Conservation (phyloP, 2,888 invertebrate genomes). For the Leptarthrus brevirostris region DNA sequence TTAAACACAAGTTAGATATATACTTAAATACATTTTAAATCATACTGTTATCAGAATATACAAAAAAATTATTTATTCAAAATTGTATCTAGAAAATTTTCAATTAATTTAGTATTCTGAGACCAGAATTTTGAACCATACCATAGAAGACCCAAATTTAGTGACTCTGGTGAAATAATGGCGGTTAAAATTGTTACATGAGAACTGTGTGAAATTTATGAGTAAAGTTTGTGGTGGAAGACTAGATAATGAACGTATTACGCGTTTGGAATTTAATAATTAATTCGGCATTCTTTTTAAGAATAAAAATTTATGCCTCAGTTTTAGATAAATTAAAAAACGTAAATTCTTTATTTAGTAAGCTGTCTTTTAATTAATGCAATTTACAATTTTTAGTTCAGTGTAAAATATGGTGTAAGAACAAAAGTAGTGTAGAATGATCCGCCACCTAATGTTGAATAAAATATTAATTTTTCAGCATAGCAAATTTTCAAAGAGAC, state of each 20-base stretch:
- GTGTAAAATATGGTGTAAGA: no score
- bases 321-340: no score
- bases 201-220: constrained; percentile 28
- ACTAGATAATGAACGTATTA: neutral
- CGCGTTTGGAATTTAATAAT: neutral
- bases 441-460: no score
- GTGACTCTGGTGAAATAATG: constrained; percentile 19
- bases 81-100: neutral
- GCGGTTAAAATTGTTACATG: constrained; percentile 41
- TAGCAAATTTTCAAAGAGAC: no score
- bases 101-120: constrained; percentile 2
- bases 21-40: constrained; percentile 6
- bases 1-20: constrained; percentile 31
- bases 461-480: no score
- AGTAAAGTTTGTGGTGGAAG: neutral
- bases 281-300: no score
- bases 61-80: neutral
- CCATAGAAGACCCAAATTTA: constrained; percentile 13
- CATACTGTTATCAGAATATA: neutral
- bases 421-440: no score
- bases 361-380: no score
- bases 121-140: constrained; percentile 18
- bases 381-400: no score
- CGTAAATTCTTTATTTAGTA: no score
- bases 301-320: no score